Percentiles rank a stretch among this genome's conserved stretches.
phyloP scores from a whole-genome alignment of 2,888 invertebrate species.

The Teleiodes luculella region DNA sequence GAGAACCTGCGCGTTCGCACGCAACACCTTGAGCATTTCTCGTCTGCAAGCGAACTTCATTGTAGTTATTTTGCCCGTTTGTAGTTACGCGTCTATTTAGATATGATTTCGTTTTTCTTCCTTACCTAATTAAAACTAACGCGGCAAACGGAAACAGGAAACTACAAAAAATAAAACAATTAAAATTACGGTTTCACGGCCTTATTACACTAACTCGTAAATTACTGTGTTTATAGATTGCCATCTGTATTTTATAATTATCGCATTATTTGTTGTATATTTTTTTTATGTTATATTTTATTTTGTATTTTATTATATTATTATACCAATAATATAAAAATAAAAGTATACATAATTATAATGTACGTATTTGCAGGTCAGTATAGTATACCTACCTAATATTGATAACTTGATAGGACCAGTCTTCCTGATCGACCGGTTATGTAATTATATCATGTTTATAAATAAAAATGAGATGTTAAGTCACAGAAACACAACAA shows the following conservation, averaged over 20 bases:
- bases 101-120: background rate
- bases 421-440: slow-evolving; percentile 7
- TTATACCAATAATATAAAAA: too few relatives aligned
- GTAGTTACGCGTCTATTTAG: background rate
- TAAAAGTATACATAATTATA: too few relatives aligned
- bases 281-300: too few relatives aligned
- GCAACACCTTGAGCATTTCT: slow-evolving; percentile 37
- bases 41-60: background rate
- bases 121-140: slow-evolving; percentile 5
- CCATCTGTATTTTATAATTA: too few relatives aligned
- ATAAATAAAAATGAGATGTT: slow-evolving; percentile 1
- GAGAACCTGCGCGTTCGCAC: slow-evolving; percentile 42
- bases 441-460: slow-evolving; percentile 3
- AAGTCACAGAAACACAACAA: slow-evolving; percentile 6
- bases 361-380: too few relatives aligned
- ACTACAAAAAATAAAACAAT: background rate
- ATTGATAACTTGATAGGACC: slow-evolving; percentile 4
- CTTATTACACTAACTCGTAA: background rate
- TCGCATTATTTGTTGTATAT: too few relatives aligned
- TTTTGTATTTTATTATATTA: too few relatives aligned
- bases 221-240: too few relatives aligned
- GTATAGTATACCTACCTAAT: too few relatives aligned
- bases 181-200: background rate
- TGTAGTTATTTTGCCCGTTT: background rate
- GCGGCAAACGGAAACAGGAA: background rate